A percentile compares a stretch with the other conserved stretches of the same genome.
phyloP scores from a whole-genome alignment of 2,797 vertebrate species.

The Eutrigla gurnardus region DNA sequence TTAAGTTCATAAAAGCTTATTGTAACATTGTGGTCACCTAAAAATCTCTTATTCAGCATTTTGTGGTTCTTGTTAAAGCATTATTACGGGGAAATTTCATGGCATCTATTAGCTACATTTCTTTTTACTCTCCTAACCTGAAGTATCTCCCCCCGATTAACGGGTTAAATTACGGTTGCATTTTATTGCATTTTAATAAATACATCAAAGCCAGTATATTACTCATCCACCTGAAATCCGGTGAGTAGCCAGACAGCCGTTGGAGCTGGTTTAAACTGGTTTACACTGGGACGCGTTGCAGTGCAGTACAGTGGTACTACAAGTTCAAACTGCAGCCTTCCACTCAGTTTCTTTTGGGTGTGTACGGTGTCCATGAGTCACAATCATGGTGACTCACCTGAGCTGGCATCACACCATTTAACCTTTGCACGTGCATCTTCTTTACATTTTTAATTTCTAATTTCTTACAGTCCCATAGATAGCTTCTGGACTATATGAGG shows the following conservation, averaged over 20 bases:
- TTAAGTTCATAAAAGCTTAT: too few species aligned
- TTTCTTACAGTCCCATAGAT: neutral
- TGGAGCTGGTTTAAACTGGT: constrained; percentile 27
- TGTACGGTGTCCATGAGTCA: constrained; percentile 40
- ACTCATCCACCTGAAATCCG: neutral
- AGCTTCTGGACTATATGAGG: neutral
- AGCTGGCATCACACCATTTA: neutral
- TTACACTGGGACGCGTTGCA: constrained; percentile 18
- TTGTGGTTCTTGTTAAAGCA: too few species aligned
- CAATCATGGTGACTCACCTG: constrained; percentile 27
- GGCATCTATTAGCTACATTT: neutral
- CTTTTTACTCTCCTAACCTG: neutral
- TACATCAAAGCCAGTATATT: neutral
- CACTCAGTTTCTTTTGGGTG: constrained; percentile 26
- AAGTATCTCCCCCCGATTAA: neutral
- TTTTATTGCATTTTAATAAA: neutral
- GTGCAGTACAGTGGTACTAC: constrained; percentile 25
- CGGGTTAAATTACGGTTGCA: neutral
- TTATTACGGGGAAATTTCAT: too few species aligned
- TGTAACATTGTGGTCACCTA: too few species aligned
- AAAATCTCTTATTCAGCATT: too few species aligned
- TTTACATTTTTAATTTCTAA: neutral
- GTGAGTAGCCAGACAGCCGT: neutral
- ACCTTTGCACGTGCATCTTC: neutral
- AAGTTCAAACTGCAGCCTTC: constrained; percentile 40